Evolutionary conservation across 1,140 invertebrate species (phyloP), one percentile per base, ranked within the genome.

Genomic region (Diprion similis): DNA sequence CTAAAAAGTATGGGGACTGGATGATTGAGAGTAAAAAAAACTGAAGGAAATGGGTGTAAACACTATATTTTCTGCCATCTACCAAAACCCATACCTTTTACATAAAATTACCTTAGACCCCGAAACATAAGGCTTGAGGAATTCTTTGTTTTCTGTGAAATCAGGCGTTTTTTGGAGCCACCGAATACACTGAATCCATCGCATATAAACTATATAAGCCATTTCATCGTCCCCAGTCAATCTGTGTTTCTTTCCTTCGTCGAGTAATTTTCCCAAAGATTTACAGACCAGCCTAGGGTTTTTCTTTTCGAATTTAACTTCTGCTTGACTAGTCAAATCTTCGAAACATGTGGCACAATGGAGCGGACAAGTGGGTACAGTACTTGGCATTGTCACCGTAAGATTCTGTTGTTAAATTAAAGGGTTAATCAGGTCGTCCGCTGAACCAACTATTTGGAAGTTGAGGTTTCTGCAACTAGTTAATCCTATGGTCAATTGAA

Each of bases 161-260:
- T 91, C 90, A 10, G 88, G 83, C 71, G 88, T 88, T 11, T 86
- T 89, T 74, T 87, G 89, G 70, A 93, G 86, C 75, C 84, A 89
- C 1, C 88, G 82, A 0, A 94, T 81, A 13, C 92, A 82, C 51
- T 90, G 89, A 19, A 94, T 86, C 83, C 92, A 95, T 82, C 92
- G 91, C 90, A 92, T 92, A 73, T 91, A 93, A 48, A 89, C 86
- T 37, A 95, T 89, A 78, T 93, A 96, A 1, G 93, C 91, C 65
- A 85, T 77, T 80, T 94, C 93, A 78, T 94, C 91, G 78, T 95
- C 92, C 7, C 91, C 90, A 24, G 88, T 83, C n/a, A 84, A 79
- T 17, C 85, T 85, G 65, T 84, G 78, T 46, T 89, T 78, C 70
- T 93, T 89, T 9, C 91, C 93, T 66, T 83, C 85, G 46, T 89